A percentile compares a stretch with the other conserved stretches of the same genome.
phyloP scores from a whole-genome alignment of 2,797 vertebrate species.

The Spea hammondii region DNA sequence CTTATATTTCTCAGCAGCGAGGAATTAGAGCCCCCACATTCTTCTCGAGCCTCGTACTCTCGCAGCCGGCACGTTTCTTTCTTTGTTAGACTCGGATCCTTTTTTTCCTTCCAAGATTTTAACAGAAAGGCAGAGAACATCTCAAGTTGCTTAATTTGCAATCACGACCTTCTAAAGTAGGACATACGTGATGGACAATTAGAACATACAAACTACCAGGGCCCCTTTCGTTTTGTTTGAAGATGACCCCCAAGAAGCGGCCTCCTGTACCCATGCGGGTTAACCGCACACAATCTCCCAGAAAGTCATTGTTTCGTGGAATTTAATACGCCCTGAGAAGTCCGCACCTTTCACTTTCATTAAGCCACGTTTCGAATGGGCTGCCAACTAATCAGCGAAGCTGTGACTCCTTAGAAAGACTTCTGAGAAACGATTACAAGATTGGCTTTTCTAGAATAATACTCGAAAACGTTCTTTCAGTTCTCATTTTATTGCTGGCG shows the following conservation, averaged over 20 bases:
- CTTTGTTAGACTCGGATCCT: too few species aligned
- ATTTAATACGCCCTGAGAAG: slow-evolving; percentile 3
- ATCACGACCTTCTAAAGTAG: background rate
- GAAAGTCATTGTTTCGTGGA: slow-evolving; percentile 1
- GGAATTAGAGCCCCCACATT: too few species aligned
- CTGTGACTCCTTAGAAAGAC: background rate
- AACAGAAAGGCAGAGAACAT: background rate
- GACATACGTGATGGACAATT: background rate
- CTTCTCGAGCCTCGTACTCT: too few species aligned
- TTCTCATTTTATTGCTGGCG: background rate
- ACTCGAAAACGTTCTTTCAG: background rate
- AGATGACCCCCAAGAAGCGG: background rate
- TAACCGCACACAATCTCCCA: background rate
- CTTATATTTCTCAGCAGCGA: too few species aligned
- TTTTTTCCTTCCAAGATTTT: background rate
- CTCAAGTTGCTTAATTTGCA: background rate
- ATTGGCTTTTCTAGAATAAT: slow-evolving; percentile 2
- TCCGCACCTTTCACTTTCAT: slow-evolving; percentile 1
- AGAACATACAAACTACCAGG: background rate
- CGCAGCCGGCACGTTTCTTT: too few species aligned
- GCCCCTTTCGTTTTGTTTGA: slow-evolving; percentile 4
- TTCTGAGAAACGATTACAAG: slow-evolving; percentile 19
- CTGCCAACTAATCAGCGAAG: slow-evolving; percentile 23
- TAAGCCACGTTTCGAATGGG: slow-evolving; percentile 9
- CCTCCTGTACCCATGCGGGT: background rate